Base-by-base conservation (phyloP, 2,888 invertebrate genomes). In the Gymnosoma rotundatum region DNA sequence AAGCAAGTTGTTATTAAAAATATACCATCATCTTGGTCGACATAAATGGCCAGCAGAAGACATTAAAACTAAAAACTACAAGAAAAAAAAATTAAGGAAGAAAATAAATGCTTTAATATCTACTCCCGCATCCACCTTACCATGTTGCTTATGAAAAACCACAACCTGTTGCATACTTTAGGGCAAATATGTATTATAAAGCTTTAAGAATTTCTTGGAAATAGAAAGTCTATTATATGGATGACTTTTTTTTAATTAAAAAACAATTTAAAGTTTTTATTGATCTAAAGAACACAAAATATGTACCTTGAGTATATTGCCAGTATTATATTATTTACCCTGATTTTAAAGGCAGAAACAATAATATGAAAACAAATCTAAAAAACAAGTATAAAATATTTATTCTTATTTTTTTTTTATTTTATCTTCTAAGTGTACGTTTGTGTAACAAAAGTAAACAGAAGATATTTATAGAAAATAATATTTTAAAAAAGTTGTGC, bases 301-400 rank as follows among this genome's bases (percentile, higher is more conserved):
- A 20, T 25, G 0, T 7, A 6, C 4, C 14, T 54, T 25, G 10
- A 21, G 1, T 42, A 21, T 54, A 58, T 21, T 69, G 12, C 8
- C 4, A 7, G 8, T 14, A 25, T 42, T 45, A 54, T 14, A 12
- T 45, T 58, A 56, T 58, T 70, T 70, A 70, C 14, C 45, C 48
- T 70, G 45, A 45, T 45, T 70, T 18, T 18, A 58, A 14, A 70
- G 32, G 42, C n/a, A 58, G 25, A 70, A 70, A 58, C 45, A 70
- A 45, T 56, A 70, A 45, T 42, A 70, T 48, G 18, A 36, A 72
- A 36, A 48, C 45, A 72, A 10, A 20, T 58, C 21, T n/a, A 14
- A 45, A 25, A 21, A 56, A 70, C 2, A 42, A 12, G 2, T n/a
- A 12, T 4, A 16, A 48, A 14, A n/a, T 16, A n/a, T 14, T 14